phyloP scores from a whole-genome alignment of 2,888 invertebrate genomes.

The Acanthosoma haemorrhoidale region DNA sequence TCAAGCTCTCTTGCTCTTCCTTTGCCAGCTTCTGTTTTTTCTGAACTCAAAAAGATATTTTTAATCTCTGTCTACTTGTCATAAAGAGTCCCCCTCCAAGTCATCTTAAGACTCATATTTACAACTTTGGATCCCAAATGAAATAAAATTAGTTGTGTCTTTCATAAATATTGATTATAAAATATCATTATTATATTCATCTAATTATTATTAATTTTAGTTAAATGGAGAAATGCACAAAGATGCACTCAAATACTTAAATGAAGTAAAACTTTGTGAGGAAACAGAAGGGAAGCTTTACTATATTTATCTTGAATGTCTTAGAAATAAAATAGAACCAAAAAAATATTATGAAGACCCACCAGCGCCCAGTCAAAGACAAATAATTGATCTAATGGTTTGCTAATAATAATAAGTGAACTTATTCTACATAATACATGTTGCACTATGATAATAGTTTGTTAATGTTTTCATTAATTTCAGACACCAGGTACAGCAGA shows the following conservation, averaged over 20 bases:
- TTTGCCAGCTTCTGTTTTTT: no score
- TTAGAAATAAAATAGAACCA: constrained; percentile 54
- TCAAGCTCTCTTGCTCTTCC: no score
- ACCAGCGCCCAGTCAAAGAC: constrained; percentile 68
- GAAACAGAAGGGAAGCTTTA: constrained; percentile 56
- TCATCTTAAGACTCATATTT: no score
- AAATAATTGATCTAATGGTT: constrained; percentile 85
- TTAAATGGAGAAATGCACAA: constrained; percentile 56
- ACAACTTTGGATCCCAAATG: no score
- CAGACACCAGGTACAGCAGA: constrained; percentile 25
- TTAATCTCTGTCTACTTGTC: no score
- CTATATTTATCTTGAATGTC: constrained; percentile 55
- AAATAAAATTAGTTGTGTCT: no score
- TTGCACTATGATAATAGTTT: background rate
- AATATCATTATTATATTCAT: no score
- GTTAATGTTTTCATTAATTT: background rate
- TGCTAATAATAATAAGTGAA: constrained; percentile 31
- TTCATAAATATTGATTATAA: no score
- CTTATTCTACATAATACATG: background rate
- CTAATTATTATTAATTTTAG: no score
- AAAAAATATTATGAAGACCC: constrained; percentile 52
- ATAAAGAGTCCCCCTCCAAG: no score
- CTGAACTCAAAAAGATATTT: no score
- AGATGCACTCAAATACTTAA: constrained; percentile 58
- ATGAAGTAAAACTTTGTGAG: constrained; percentile 57